Evolutionary conservation across 2,888 invertebrate genomes (phyloP).

Genomic region (Syrphus vitripennis): DNA sequence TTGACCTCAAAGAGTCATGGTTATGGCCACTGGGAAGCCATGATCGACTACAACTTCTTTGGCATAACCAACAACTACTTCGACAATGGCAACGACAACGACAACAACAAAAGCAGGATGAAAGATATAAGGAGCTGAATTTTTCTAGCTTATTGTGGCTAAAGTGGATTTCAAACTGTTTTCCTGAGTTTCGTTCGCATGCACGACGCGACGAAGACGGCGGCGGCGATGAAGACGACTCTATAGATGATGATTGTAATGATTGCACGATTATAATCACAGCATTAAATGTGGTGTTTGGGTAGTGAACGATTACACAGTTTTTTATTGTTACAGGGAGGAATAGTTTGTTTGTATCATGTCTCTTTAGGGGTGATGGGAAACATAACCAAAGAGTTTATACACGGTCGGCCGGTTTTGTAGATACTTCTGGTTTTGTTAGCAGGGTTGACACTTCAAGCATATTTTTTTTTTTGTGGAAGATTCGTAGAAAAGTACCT

Average conservation of each 20-base stretch:
- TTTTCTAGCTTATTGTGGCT: constrained; percentile 2
- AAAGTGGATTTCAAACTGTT: background rate
- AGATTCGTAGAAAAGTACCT: too few relatives aligned
- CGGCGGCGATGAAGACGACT: constrained; percentile 19
- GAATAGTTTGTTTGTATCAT: background rate
- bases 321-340: constrained; percentile 34
- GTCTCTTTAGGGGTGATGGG: constrained; percentile 35
- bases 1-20: constrained; percentile 81
- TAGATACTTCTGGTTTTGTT: constrained; percentile 39
- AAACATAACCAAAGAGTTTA: constrained; percentile 42
- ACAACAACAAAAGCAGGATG: constrained; percentile 2
- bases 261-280: constrained; percentile 54
- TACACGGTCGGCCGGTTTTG: constrained; percentile 38
- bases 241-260: constrained; percentile 52
- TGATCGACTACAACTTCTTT: constrained; percentile 48
- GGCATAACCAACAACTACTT: background rate
- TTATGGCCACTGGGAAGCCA: constrained; percentile 77
- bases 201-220: too few relatives aligned
- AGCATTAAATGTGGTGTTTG: constrained; percentile 48
- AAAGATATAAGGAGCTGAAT: background rate
- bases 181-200: constrained; percentile 7
- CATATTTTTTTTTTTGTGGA: background rate
- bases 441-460: background rate
- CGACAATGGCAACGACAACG: background rate
- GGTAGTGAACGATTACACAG: constrained; percentile 36